A percentile compares a stretch with the other conserved stretches of the same genome.
Evolutionary conservation across 2,888 invertebrate genomes (phyloP).

Genomic region (Drosophila cracens): DNA sequence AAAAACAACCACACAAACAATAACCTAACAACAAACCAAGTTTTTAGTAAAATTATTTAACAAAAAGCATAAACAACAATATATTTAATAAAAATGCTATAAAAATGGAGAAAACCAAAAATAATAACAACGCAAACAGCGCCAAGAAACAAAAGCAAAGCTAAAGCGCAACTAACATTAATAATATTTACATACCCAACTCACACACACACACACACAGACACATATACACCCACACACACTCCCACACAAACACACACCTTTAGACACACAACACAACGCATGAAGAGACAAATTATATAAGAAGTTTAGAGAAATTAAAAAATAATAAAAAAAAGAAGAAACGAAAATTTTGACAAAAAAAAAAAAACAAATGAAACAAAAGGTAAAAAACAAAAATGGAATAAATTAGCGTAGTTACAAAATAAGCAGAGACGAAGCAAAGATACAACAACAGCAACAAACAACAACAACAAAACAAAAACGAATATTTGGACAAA

Average conservation of each 20-base stretch:
- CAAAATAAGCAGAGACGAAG: constrained; percentile 70
- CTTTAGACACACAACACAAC: constrained; percentile 52
- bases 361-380: constrained; percentile 51
- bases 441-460: constrained; percentile 39
- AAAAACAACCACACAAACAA: constrained; percentile 50
- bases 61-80: constrained; percentile 27
- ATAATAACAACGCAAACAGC: constrained; percentile 52
- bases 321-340: constrained; percentile 47
- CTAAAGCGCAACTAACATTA: constrained; percentile 65
- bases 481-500: constrained; percentile 42
- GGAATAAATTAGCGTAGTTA: constrained; percentile 71
- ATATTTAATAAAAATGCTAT: constrained; percentile 56
- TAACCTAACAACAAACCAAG: constrained; percentile 52
- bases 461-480: constrained; percentile 30
- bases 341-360: constrained; percentile 60
- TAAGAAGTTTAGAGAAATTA: constrained; percentile 82
- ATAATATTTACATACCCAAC: constrained; percentile 42
- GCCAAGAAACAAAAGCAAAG: constrained; percentile 62
- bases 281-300: constrained; percentile 80
- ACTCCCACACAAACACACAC: constrained; percentile 12
- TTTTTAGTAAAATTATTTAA: constrained; percentile 52
- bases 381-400: constrained; percentile 48
- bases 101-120: constrained; percentile 37
- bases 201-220: constrained; percentile 22
- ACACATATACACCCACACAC: constrained; percentile 31